Evolutionary conservation across 1,140 invertebrate species (phyloP), one percentile per base, ranked within the genome.

Genomic region (Apis cerana): DNA sequence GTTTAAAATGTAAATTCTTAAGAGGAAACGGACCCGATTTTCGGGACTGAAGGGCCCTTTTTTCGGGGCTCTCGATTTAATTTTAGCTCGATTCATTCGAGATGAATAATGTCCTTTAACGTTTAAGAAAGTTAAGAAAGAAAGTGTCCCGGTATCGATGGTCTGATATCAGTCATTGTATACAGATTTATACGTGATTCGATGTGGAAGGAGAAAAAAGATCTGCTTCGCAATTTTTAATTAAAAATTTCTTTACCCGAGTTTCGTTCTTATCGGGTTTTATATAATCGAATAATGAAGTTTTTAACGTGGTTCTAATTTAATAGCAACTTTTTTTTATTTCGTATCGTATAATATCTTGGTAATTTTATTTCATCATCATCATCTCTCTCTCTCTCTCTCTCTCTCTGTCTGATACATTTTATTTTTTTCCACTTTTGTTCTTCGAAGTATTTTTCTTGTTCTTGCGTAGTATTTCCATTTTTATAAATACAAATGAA

Each of bases 91-190:
- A 75, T 75, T 75, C 58, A 68, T 68, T 43, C n/a, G 17, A 65
- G 62, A 43, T 61, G n/a, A 70, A 77, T 7, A 7, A 43, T 70
- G 62, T 70, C 56, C 80, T 71, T 43, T 27, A 61, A 72, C 48
- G 43, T 75, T 75, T 68, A 52, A 54, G 50, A 7, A 33, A 15
- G 19, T 54, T 27, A 48, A 43, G 33, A 43, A 43, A 43, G 33
- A 43, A 43, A 43, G 33, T 43, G 50, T 80, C 78, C 50, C 71
- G 70, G 62, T 56, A 13, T 56, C 61, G 17, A 19, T 15, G 50
- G 65, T 62, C 54, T 48, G 64, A 23, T 81, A 84, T 81, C 65
- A 81, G 58, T 75, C 78, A 70, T 81, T 81, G 64, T 21, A 43
- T 68, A 15, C 52, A 21, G 11, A 64, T 71, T 12, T 33, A 48